Conservation (phyloP, 2,797 vertebrate genomes). For the Pseudochirops corinnae region DNA sequence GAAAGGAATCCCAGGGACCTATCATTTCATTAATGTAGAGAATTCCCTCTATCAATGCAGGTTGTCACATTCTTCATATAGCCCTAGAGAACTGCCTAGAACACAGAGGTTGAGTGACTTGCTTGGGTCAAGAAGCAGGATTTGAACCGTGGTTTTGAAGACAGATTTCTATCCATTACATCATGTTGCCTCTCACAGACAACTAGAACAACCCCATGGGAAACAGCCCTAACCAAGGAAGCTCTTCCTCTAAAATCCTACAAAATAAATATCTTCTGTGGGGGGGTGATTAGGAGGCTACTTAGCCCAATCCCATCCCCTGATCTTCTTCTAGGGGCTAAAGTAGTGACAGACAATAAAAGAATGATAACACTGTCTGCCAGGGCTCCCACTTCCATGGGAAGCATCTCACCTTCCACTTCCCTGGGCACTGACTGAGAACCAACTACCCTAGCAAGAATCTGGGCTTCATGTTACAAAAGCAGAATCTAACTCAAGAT, state of each 20-base stretch:
- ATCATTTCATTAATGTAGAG: background rate
- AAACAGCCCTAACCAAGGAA: background rate
- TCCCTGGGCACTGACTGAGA: background rate
- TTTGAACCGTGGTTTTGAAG: background rate
- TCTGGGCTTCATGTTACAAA: background rate
- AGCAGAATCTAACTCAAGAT: background rate
- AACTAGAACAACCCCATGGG: background rate
- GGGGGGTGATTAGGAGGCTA: background rate
- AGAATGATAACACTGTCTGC: background rate
- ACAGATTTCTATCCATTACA: background rate
- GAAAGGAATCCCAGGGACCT: background rate
- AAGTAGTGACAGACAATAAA: background rate
- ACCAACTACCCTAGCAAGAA: background rate
- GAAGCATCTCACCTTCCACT: background rate
- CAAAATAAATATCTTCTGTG: background rate
- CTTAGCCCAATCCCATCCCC: background rate
- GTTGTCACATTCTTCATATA: background rate
- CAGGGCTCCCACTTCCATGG: background rate
- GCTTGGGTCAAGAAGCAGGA: background rate
- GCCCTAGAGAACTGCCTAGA: background rate
- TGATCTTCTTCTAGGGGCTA: background rate
- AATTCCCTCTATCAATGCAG: background rate
- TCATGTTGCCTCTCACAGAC: background rate
- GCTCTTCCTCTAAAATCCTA: background rate
- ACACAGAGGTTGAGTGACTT: background rate